Base-by-base conservation (phyloP, 2,888 invertebrate genomes). In the Sclerodermus sp. region DNA sequence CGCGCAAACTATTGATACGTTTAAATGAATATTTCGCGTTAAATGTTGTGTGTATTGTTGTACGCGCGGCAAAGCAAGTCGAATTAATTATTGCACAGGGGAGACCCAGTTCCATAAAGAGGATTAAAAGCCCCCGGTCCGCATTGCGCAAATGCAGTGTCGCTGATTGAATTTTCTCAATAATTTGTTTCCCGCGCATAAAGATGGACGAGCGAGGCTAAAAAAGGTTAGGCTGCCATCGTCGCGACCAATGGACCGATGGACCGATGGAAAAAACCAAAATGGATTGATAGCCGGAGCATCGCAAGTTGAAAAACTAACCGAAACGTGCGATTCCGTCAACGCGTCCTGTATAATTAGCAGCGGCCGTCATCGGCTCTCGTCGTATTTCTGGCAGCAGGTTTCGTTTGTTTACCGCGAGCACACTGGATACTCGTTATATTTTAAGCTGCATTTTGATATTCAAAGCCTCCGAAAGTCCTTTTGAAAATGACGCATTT, bases 361-460 rank as follows among this genome's bases (percentile, higher is more conserved):
- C 34, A 34, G 34, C 34, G 4, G 14, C 14, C 34, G 14, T 34
- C 14, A 34, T 6, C 14, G 34, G 3, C 10, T 13, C 12, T 31
- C 31, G 12, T 13, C 34, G 4, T 4, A 13, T 34, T 34, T 34
- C 14, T 14, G 14, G 5, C 5, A 10, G 34, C 12, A 34, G 14
- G 3, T 34, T 34, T 23, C 8, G 23, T 23, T 23, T 23, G 23
- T 23, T 23, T 3, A n/a, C n/a, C n/a, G 3, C 23, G 23, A 5
- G 23, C 23, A 23, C 23, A 23, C 4, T 3, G 23, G 8, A 23
- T 8, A 23, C 8, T 23, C 23, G 54, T 58, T 59, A 64, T 49
- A 48, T 62, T 65, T 64, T 57, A 66, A 62, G 62, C 58, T 52
- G 51, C 57, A 50, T 64, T 57, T 58, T 60, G 58, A 62, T 57